Percentiles rank a stretch among this genome's conserved stretches.
Conservation (phyloP, 1,140 invertebrate species). For the Neomicropteryx cornuta region DNA sequence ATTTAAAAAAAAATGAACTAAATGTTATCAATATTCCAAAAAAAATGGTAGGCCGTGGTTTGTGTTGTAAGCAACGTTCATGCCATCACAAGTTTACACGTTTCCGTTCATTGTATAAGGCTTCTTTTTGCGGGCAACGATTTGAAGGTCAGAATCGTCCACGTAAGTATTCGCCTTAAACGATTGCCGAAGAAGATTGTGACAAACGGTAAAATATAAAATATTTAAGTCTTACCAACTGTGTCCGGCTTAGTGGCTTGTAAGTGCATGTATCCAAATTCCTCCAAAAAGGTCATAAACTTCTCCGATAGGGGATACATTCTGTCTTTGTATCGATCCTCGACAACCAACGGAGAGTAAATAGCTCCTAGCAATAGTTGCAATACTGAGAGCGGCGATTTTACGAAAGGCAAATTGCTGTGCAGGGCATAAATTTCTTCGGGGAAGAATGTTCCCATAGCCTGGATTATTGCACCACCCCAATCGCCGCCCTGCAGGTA, state of each 20-base stretch:
- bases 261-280: slow-evolving; percentile 71
- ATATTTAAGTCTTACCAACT: slow-evolving; percentile 31
- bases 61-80: no score
- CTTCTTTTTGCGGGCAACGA: no score
- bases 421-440: slow-evolving; percentile 52
- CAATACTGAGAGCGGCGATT: no score
- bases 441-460: slow-evolving; percentile 56
- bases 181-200: not conserved
- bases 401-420: slow-evolving; percentile 29
- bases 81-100: no score
- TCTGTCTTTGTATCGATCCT: slow-evolving; percentile 40
- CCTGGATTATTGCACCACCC: slow-evolving; percentile 48
- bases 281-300: slow-evolving; percentile 43
- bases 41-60: no score
- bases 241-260: slow-evolving; percentile 89
- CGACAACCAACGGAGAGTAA: slow-evolving; percentile 39
- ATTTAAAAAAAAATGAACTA: no score
- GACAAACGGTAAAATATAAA: not conserved
- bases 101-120: no score
- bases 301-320: slow-evolving; percentile 48
- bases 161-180: no score
- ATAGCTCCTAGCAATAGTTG: no score
- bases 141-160: no score
- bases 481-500: slow-evolving; percentile 79
- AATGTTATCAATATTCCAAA: no score